A percentile compares a stretch with the other conserved stretches of the same genome.
phyloP scores from a whole-genome alignment of 2,797 vertebrate species.

The Rhincodon typus region DNA sequence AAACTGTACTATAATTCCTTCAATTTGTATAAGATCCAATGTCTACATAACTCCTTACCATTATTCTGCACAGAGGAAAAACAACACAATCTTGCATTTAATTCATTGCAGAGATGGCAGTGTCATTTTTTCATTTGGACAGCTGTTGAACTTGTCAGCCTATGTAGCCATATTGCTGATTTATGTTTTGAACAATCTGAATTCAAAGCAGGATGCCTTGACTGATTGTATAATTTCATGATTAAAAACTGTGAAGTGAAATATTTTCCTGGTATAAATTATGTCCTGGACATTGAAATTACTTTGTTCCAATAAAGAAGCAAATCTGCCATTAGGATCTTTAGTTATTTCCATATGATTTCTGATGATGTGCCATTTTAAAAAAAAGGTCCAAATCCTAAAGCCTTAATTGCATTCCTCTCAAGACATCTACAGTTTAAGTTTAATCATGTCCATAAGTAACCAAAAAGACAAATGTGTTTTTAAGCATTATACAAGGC shows the following conservation, averaged over 20 bases:
- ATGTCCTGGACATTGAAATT: neutral
- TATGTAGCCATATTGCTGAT: neutral
- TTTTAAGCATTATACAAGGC: neutral
- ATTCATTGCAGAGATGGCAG: neutral
- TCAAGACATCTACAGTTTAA: conserved; percentile 48
- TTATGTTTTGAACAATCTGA: neutral
- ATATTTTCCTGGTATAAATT: neutral
- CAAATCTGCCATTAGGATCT: neutral
- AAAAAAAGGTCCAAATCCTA: neutral
- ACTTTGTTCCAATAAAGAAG: neutral
- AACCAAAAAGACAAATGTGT: neutral
- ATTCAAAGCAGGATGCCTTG: neutral
- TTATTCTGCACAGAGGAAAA: neutral
- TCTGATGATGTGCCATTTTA: neutral
- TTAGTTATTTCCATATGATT: neutral
- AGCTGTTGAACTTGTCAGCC: neutral
- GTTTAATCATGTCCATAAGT: conserved; percentile 47
- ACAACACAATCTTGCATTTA: neutral
- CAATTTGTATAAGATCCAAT: neutral
- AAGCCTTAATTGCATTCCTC: conserved; percentile 40
- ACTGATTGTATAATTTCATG: neutral
- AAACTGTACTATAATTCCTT: neutral
- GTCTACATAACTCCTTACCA: neutral
- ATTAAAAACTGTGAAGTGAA: neutral
- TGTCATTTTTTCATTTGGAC: neutral